Base-by-base conservation (phyloP, 2,113 vertebrate genomes). In the Osmerus mordax region DNA sequence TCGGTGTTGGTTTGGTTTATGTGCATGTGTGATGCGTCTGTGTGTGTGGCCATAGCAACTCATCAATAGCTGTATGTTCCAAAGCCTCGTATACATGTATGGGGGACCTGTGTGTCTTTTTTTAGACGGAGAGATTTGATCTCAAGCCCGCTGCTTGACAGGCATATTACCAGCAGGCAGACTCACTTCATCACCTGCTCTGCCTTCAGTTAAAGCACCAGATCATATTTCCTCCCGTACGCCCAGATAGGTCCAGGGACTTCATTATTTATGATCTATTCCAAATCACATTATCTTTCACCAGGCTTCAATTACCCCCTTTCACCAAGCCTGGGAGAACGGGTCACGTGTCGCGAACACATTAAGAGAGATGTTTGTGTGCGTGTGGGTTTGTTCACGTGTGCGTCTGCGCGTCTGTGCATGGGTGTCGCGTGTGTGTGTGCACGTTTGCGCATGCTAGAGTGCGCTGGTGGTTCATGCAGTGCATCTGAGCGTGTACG, bases 281-380 rank as follows among this genome's bases (percentile, higher is more conserved):
- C 85, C 84, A 89, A 87, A 89, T 89, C 86, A 89, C 88, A 89
- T 91, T 89, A 91, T 91, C 85, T 89, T 87, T 91, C 86, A 88
- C 81, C 84, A 71, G 82, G 81, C 88, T 83, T 89, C 86, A 89
- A 87, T 91, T 91, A 89, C 89, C 82, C 82, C 76, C 80, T 85
- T 84, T 81, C 36, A 87, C 83, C 25, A 76, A 85, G 89, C 88
- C 87, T 71, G 79, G 72, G 75, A 74, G 81, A 84, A 82, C 87
- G 87, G 87, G 82, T 90, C 85, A 77, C 59, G 11, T 78, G 72
- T 67, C 78, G 71, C 62, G 32, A 13, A 36, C 79, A 61, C 11
- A 5, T 53, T 23, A 8, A 53, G 13, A 6, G 19, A 53, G 12
- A 72, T 47, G 18, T 52, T 9, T 2, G 51, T 25, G 3, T 52